A percentile compares a stretch with the other conserved stretches of the same genome.
Conservation (phyloP, 2,888 invertebrate genomes). For the Unio delphinus region DNA sequence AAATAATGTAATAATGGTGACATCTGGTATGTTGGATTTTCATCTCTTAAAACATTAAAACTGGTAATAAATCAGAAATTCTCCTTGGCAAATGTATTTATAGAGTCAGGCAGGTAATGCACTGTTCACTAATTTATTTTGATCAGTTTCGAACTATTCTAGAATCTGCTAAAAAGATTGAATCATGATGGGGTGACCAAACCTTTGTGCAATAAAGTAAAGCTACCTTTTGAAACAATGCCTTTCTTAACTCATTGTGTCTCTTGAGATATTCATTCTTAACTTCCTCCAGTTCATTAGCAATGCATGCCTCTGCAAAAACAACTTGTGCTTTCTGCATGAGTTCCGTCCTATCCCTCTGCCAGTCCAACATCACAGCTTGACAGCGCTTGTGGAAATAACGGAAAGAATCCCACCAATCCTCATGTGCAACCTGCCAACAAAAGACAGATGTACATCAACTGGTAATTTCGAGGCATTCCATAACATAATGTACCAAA, state of each 20-base stretch:
- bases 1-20: too few species aligned
- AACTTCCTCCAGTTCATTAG: slow-evolving; percentile 57
- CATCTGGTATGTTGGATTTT: too few species aligned
- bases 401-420: slow-evolving; percentile 65
- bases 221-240: slow-evolving; percentile 61
- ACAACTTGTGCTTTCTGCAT: slow-evolving; percentile 54
- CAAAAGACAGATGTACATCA: background rate
- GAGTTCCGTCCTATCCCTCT: slow-evolving; percentile 62
- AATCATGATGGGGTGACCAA: too few species aligned
- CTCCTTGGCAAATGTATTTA: too few species aligned
- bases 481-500: background rate
- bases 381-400: slow-evolving; percentile 61
- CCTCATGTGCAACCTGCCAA: slow-evolving; percentile 64
- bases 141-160: background rate
- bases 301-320: slow-evolving; percentile 57
- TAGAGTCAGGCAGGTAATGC: background rate
- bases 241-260: slow-evolving; percentile 60
- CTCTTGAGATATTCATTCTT: slow-evolving; percentile 52
- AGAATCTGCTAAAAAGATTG: background rate
- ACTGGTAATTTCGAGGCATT: background rate
- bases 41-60: too few species aligned
- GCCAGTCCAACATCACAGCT: slow-evolving; percentile 63
- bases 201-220: background rate
- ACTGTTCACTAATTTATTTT: background rate
- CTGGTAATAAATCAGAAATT: too few species aligned